Evolutionary conservation across 1,140 invertebrate genomes (phyloP), one percentile per base, ranked within the genome.

Genomic region (Drosophila sp.): DNA sequence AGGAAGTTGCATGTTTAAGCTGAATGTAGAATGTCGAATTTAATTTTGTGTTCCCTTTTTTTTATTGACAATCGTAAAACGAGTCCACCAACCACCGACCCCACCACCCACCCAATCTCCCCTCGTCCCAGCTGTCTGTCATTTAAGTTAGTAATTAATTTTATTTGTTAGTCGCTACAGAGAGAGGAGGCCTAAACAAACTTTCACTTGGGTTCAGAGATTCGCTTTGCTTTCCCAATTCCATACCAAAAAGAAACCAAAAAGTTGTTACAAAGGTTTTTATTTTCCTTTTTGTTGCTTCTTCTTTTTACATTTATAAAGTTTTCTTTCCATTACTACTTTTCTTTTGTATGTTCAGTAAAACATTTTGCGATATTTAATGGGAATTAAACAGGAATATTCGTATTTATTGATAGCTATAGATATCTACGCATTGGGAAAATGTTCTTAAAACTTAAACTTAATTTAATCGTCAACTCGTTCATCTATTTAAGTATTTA

Each of bases 61-160:
- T 57, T 57, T 57, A 35, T 57, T 57, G 55, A 57, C 55, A 57
- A 35, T 57, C 30, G 55, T 57, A 35, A 35, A 58, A 35, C 32
- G 32, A 35, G 23, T 27, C 23, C 7, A 50, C 44, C 23, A 38
- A 47, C 1, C 5, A 17, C 32, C 32, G 32, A 33, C 40, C 40
- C 44, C 25, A 2, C 27, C 35, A 23, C 6, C 17, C 5, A 4
- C 6, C 44, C 44, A 5, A 17, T 0, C 17, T 23, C 1, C 23
- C 23, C 44, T 10, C 7, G 17, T 17, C 17, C 17, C 8, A 35
- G 27, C 56, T 33, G 17, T 35, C 6, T 58, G 32, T 25, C 33
- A 23, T 58, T 58, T 58, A 58, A 58, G 56, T 58, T 35, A 58
- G 56, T 58, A 58, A 58, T 58, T 58, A 58, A 58, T 58, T 58